phyloP scores from a whole-genome alignment of 2,888 invertebrate species.

The Agonum fuliginosum region DNA sequence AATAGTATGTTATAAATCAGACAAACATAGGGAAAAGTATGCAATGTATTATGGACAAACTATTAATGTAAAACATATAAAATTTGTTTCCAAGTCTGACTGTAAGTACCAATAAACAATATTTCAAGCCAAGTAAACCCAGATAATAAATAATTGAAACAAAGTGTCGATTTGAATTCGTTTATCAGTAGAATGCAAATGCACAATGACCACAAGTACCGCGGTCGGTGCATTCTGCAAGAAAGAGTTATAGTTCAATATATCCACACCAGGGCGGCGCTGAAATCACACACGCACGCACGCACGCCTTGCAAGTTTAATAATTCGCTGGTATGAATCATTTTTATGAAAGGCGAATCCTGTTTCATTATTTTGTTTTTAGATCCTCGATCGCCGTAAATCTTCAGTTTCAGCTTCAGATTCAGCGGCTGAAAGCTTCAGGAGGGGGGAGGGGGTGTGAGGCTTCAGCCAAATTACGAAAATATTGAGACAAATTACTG shows the following conservation, averaged over 20 bases:
- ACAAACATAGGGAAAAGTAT: too few relatives aligned
- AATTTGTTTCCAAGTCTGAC: neutral
- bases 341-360: conserved; percentile 50
- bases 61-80: too few relatives aligned
- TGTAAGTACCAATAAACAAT: neutral
- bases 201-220: conserved; percentile 8
- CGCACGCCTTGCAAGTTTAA: conserved; percentile 44
- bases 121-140: conserved; percentile 1
- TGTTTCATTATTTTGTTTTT: conserved; percentile 53
- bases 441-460: neutral
- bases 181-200: conserved; percentile 20
- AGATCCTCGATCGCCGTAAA: conserved; percentile 42
- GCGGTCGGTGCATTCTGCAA: conserved; percentile 12
- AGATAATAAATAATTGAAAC: neutral
- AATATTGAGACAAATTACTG: conserved; percentile 56
- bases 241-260: conserved; percentile 51
- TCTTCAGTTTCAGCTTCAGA: conserved; percentile 49
- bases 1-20: too few relatives aligned
- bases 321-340: conserved; percentile 43
- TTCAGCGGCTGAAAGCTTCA: conserved; percentile 27
- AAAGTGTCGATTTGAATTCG: neutral
- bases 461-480: conserved; percentile 53
- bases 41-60: too few relatives aligned
- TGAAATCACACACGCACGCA: neutral
- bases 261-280: conserved; percentile 1